Base-by-base conservation (phyloP, 2,888 invertebrate species). In the Altica lythri region DNA sequence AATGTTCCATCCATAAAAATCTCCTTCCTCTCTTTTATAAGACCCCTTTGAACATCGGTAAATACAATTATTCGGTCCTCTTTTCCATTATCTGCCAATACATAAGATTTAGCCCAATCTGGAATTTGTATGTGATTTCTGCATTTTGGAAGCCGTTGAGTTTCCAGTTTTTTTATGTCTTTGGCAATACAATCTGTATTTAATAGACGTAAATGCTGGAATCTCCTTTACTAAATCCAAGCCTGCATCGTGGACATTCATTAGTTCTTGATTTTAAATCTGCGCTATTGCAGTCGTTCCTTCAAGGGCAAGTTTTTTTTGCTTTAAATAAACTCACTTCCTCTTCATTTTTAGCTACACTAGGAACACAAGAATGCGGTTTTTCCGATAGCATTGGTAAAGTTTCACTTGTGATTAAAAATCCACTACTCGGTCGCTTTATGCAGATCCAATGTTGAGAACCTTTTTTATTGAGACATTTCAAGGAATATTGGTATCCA, bases 1-100 rank as follows among this genome's bases (percentile, higher is more conserved):
- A 34, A 34, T 4, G 34, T 34, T 4, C 13, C 34, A 34, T 34
- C 34, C 3, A 3, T 5, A 16, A 34, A 34, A 34, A 34, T 6
- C 13, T 34, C 34, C 2, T 2, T 35, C n/a, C 2, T 17, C 3
- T 35, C 35, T 35, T 4, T 18, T 2, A 35, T 2, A 17, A 35
- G 9, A 17, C 10, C 4, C 35, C 35, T 17, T 35, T 35, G 3
- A 4, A 17, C 8, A n/a, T 6, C 2, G 35, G 35, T n/a, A 35
- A 35, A 35, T n/a, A 35, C 18, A n/a, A 35, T 35, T 35, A 35
- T 35, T 16, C 35, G 2, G 35, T 35, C 35, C 4, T 35, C 16
- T 17, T 16, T 18, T 35, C 9, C 35, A 35, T 35, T 18, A n/a
- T 35, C 17, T 8, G 35, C 35, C 8, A 35, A 16, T 4, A 35